Conservation (phyloP, 2,888 invertebrate genomes). For the Drosophila incognita region DNA sequence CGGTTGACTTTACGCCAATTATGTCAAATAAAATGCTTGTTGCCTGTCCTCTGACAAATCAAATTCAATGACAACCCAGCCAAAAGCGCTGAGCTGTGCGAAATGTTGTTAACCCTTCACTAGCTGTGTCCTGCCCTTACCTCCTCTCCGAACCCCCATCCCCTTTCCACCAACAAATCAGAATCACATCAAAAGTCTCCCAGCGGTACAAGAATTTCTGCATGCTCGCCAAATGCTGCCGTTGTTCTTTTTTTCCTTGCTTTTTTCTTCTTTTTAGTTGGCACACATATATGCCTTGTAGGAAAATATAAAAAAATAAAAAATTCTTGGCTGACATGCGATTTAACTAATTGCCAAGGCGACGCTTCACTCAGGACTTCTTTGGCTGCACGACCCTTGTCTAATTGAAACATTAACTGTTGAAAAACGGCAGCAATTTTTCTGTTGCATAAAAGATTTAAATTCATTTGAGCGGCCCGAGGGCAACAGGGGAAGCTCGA, state of each 20-base stretch:
- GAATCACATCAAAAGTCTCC: slow-evolving; percentile 29
- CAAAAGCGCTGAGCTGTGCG: slow-evolving; percentile 42
- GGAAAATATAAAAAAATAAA: background rate
- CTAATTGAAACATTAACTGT: slow-evolving; percentile 80
- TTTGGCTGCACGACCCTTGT: slow-evolving; percentile 24
- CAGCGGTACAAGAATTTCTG: slow-evolving; percentile 32
- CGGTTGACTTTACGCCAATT: slow-evolving; percentile 77
- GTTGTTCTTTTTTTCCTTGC: background rate
- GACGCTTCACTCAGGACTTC: slow-evolving; percentile 17
- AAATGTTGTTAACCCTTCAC: slow-evolving; percentile 55
- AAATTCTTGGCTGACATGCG: slow-evolving; percentile 27
- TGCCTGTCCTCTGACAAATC: slow-evolving; percentile 41
- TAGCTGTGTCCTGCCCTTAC: background rate
- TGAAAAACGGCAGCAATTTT: slow-evolving; percentile 70
- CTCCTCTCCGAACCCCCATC: background rate
- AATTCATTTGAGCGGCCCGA: slow-evolving; percentile 67
- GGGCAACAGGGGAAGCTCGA: slow-evolving; percentile 2
- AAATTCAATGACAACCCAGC: slow-evolving; percentile 52
- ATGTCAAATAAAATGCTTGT: slow-evolving; percentile 59
- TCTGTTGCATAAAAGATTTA: slow-evolving; percentile 71
- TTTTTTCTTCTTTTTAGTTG: background rate
- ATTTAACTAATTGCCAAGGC: slow-evolving; percentile 55
- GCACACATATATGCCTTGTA: background rate
- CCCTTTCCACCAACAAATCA: slow-evolving; percentile 26
- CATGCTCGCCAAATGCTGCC: slow-evolving; percentile 2